phyloP scores from a whole-genome alignment of 2,797 vertebrate genomes.

The Danionella dracula region DNA sequence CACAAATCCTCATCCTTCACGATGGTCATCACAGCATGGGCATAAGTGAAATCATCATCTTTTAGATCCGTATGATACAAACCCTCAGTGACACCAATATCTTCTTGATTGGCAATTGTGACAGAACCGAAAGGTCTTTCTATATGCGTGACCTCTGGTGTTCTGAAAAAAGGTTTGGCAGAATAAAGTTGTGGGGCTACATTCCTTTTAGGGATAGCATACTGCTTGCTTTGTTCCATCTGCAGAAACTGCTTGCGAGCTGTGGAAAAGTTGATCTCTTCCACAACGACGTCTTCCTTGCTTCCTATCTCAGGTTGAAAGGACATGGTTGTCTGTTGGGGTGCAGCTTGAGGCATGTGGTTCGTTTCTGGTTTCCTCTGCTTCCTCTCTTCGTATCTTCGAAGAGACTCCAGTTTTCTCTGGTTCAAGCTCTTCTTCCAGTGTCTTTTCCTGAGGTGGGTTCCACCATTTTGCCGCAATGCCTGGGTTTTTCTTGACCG shows the following conservation, averaged over 20 bases:
- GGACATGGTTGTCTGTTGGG: conserved; percentile 44
- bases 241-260: conserved; percentile 90
- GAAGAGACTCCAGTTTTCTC: conserved; percentile 88
- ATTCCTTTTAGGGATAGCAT: conserved; percentile 65
- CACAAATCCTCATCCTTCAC: conserved; percentile 82
- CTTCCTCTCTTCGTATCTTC: conserved; percentile 90
- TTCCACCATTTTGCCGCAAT: conserved; percentile 97
- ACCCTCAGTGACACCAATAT: conserved; percentile 45
- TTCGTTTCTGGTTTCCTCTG: conserved; percentile 71
- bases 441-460: conserved; percentile 84
- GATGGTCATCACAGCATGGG: conserved; percentile 81
- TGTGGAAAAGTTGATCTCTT: conserved; percentile 88
- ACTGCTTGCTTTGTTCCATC: conserved; percentile 68
- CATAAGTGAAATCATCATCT: conserved; percentile 85
- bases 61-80: conserved; percentile 24
- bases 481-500: conserved; percentile 90
- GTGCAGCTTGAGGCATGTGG: neutral
- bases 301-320: conserved; percentile 58
- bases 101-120: conserved; percentile 50
- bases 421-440: conserved; percentile 86
- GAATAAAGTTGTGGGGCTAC: conserved; percentile 83
- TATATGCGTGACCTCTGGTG: conserved; percentile 54
- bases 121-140: conserved; percentile 56
- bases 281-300: conserved; percentile 85
- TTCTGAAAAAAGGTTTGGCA: conserved; percentile 84